A percentile compares a stretch with the other conserved stretches of the same genome.
These are phyloP conservation scores for Poeciliopsis turrubarensis DNA, from an alignment of 2,113 vertebrate species.

Conservation along the genomic window DNA sequence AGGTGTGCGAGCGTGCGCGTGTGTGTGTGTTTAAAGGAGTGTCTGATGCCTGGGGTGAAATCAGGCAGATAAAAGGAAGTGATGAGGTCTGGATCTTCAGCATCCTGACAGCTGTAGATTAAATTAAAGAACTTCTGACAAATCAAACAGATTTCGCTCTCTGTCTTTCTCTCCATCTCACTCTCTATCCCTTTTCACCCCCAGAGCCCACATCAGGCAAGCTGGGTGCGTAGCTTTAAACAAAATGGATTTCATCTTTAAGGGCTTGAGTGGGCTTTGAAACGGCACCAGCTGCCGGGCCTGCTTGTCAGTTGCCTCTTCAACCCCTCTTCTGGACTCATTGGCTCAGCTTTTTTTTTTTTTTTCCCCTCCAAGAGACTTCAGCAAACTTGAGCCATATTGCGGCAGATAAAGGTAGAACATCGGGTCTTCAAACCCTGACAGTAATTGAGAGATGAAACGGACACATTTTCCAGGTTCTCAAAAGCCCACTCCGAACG, in stretches of 20 bases:
- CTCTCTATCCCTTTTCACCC: conserved; percentile 83
- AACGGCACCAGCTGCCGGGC: conserved; percentile 88
- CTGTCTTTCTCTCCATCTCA: conserved; percentile 76
- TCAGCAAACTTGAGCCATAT: conserved; percentile 96
- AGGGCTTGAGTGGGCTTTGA: conserved; percentile 90
- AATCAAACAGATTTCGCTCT: conserved; percentile 94
- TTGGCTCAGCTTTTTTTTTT: conserved; percentile 83
- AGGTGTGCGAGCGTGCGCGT: conserved; percentile 41
- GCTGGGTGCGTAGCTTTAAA: conserved; percentile 92
- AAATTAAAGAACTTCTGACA: conserved; percentile 97
- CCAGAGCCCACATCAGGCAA: conserved; percentile 89
- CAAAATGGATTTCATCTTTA: conserved; percentile 99
- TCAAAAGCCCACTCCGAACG: conserved; percentile 61
- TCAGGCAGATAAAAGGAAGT: conserved; percentile 89
- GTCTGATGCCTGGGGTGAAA: conserved; percentile 87
- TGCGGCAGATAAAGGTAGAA: conserved; percentile 93
- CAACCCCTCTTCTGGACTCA: conserved; percentile 78
- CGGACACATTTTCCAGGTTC: conserved; percentile 72
- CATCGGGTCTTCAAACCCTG: conserved; percentile 91
- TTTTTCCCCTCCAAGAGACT: conserved; percentile 81
- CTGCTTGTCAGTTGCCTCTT: conserved; percentile 60
- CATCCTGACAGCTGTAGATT: conserved; percentile 99
- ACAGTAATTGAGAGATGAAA: conserved; percentile 91
- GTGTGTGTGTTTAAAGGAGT: conserved; percentile 41
- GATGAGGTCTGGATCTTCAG: conserved; percentile 90